Evolutionary conservation across 37 sponge, comb jelly and placozoan species (phyloP).

Genomic region (Axinella damicornis): DNA sequence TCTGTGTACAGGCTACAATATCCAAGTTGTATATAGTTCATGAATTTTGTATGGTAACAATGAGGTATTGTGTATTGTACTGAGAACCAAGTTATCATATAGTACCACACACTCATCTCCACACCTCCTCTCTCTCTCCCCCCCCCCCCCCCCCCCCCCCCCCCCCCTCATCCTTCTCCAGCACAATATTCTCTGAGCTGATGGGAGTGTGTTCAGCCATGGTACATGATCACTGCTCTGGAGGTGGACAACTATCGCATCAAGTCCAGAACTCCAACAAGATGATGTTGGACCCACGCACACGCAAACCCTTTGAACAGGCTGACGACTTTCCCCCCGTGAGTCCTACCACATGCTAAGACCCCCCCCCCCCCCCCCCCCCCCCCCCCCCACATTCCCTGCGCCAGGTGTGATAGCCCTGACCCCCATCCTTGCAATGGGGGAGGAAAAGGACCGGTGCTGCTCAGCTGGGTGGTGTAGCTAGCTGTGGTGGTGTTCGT

Average conservation of each 20-base stretch:
- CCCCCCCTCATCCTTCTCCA: not conserved
- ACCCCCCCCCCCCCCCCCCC: too few species aligned
- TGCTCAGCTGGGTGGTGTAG: too few species aligned
- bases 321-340: slow-evolving; percentile 20
- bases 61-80: too few species aligned
- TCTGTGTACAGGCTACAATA: too few species aligned
- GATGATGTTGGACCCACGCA: slow-evolving; percentile 55
- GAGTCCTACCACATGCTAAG: not conserved
- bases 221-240: slow-evolving; percentile 52
- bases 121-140: slow-evolving; percentile 28
- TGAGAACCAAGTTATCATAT: not conserved
- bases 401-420: too few species aligned
- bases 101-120: slow-evolving; percentile 9
- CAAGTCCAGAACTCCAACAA: slow-evolving; percentile 15
- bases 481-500: too few species aligned
- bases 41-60: not conserved
- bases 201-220: slow-evolving; percentile 77
- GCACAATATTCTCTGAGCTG: slow-evolving; percentile 72
- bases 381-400: too few species aligned
- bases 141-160: slow-evolving; percentile 21
- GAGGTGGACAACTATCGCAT: slow-evolving; percentile 30
- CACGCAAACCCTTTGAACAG: slow-evolving; percentile 48
- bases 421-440: too few species aligned
- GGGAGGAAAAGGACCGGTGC: too few species aligned
- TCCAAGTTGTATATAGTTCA: not conserved